Evolutionary conservation across 2,888 invertebrate genomes (phyloP).

Genomic region (Loripinus fragilis): DNA sequence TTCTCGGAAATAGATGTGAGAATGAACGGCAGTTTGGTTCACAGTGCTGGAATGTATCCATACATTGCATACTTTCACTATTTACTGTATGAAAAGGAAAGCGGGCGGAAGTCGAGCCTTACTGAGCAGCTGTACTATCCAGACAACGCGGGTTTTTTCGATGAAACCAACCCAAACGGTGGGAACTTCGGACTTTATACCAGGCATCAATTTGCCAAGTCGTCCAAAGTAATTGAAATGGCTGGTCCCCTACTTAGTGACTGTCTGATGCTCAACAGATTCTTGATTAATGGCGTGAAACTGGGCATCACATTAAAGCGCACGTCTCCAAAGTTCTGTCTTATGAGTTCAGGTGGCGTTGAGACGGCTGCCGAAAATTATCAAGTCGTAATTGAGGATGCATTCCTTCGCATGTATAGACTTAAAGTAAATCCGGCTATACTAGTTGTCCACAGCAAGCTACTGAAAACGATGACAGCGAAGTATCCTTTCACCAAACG

Average conservation of each 20-base stretch:
- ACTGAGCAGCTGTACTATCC: conserved; percentile 18
- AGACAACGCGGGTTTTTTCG: conserved; percentile 13
- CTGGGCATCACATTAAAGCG: conserved; percentile 1
- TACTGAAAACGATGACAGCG: conserved; percentile 18
- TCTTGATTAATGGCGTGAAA: conserved; percentile 15
- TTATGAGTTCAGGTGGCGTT: conserved; percentile 3
- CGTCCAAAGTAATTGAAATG: conserved; percentile 16
- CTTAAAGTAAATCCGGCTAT: conserved; percentile 26
- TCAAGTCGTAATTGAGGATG: conserved; percentile 26
- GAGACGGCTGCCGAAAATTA: not conserved
- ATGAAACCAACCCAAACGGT: conserved; percentile 14
- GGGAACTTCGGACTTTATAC: conserved; percentile 21
- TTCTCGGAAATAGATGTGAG: conserved; percentile 11
- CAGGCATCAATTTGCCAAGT: not conserved
- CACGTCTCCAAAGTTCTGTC: conserved; percentile 18
- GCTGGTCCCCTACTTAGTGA: conserved; percentile 18
- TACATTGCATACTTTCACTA: not conserved
- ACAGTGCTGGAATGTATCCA: conserved; percentile 12
- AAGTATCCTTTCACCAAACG: conserved; percentile 17
- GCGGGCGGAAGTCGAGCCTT: not conserved
- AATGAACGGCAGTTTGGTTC: conserved; percentile 15
- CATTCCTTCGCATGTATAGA: conserved; percentile 16
- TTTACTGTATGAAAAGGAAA: not conserved
- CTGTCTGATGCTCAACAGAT: conserved; percentile 20
- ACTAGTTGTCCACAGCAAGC: conserved; percentile 20